Conservation (phyloP, 2,888 invertebrate species). For the Cheilosia vernalis region DNA sequence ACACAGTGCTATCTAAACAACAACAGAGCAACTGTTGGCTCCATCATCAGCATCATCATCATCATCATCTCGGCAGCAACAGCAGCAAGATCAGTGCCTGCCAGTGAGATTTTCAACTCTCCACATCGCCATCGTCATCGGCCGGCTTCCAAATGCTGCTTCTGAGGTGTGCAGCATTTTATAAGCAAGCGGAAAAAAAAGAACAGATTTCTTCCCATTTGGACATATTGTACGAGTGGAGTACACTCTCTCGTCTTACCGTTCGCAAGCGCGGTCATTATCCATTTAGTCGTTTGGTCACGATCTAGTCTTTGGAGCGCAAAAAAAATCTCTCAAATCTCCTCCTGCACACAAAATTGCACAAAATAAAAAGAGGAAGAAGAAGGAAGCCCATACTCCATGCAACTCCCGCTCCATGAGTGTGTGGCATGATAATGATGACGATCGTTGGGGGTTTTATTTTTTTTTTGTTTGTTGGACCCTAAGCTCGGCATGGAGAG, state of each 20-base stretch:
- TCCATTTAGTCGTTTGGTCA: constrained; percentile 84
- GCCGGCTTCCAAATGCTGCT: constrained; percentile 66
- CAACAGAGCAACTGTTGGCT: constrained; percentile 68
- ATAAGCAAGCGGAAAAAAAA: constrained; percentile 46
- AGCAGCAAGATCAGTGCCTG: constrained; percentile 32
- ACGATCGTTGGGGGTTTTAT: constrained; percentile 50
- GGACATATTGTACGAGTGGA: constrained; percentile 72
- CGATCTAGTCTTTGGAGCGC: constrained; percentile 79
- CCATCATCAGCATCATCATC: constrained; percentile 66
- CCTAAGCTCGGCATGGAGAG: constrained; percentile 26
- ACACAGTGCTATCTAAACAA: constrained; percentile 50
- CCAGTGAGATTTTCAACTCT: constrained; percentile 52
- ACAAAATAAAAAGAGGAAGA: too few species aligned
- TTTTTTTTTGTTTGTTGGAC: constrained; percentile 40
- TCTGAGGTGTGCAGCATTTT: constrained; percentile 74
- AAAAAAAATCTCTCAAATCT: constrained; percentile 57
- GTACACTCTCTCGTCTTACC: constrained; percentile 59
- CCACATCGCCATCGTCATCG: constrained; percentile 27
- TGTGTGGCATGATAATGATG: constrained; percentile 75
- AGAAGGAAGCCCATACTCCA: constrained; percentile 58
- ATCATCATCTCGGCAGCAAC: constrained; percentile 26
- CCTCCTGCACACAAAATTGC: constrained; percentile 27
- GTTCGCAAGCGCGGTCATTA: constrained; percentile 80
- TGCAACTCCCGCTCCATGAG: constrained; percentile 52
- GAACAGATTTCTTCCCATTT: constrained; percentile 63